Evolutionary conservation across 2,888 invertebrate species (phyloP).

Genomic region (Cephus pygmeus): DNA sequence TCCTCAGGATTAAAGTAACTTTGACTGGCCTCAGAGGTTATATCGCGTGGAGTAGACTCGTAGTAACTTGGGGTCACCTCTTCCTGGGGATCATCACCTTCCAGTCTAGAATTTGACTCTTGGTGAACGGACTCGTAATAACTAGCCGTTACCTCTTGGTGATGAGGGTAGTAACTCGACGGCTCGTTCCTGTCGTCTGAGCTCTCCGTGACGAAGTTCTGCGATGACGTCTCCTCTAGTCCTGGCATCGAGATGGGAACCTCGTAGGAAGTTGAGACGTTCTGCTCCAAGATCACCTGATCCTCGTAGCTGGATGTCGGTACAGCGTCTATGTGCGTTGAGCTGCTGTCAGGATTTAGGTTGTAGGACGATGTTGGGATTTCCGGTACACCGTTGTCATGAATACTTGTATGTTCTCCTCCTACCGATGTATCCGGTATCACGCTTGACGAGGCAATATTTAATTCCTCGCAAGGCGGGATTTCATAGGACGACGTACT

Average conservation of each 20-base stretch:
- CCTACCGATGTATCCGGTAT: slow-evolving; percentile 55
- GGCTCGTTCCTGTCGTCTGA: slow-evolving; percentile 54
- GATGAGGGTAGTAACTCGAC: slow-evolving; percentile 55
- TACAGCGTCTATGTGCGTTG: slow-evolving; percentile 51
- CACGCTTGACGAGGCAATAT: slow-evolving; percentile 59
- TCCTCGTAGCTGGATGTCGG: slow-evolving; percentile 61
- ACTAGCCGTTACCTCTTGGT: slow-evolving; percentile 51
- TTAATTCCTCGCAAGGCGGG: slow-evolving; percentile 61
- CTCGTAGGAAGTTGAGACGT: slow-evolving; percentile 60
- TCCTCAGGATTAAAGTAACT: slow-evolving; percentile 56
- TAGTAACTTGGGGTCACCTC: slow-evolving; percentile 58
- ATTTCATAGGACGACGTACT: slow-evolving; percentile 64
- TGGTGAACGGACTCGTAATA: slow-evolving; percentile 53
- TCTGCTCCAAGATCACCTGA: slow-evolving; percentile 56
- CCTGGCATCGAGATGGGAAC: slow-evolving; percentile 59
- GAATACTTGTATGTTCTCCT: slow-evolving; percentile 55
- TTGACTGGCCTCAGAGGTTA: slow-evolving; percentile 53
- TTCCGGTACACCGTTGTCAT: slow-evolving; percentile 60
- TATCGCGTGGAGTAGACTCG: slow-evolving; percentile 44
- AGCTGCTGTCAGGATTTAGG: slow-evolving; percentile 58
- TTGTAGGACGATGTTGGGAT: slow-evolving; percentile 62
- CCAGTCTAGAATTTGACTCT: slow-evolving; percentile 48
- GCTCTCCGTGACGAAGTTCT: slow-evolving; percentile 59
- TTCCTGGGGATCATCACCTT: slow-evolving; percentile 50
- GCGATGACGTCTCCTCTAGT: slow-evolving; percentile 55